phyloP scores from a whole-genome alignment of 2,888 invertebrate species.

The Amaurobius ferox region DNA sequence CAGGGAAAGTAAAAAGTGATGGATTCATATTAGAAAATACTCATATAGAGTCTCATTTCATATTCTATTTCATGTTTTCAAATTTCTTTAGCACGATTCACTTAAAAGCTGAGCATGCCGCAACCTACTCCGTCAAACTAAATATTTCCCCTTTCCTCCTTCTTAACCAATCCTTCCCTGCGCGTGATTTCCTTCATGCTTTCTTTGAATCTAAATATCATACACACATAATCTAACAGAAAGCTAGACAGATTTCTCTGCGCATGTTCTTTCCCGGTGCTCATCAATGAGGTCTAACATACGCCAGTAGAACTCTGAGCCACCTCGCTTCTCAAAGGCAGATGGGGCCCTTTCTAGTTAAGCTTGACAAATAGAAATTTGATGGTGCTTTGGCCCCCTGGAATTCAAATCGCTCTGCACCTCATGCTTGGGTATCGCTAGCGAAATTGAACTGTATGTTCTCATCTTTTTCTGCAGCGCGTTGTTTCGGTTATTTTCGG shows the following conservation, averaged over 20 bases:
- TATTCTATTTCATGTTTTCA: too few relatives aligned
- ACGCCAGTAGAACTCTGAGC: conserved; percentile 32
- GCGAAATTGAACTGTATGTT: not conserved
- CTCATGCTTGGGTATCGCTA: not conserved
- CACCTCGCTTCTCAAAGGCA: conserved; percentile 28
- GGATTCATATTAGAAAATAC: too few relatives aligned
- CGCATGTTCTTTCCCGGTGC: not conserved
- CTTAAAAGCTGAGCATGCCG: not conserved
- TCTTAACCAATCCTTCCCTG: not conserved
- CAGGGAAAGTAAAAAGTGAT: too few relatives aligned
- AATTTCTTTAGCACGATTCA: too few relatives aligned
- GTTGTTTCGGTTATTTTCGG: not conserved
- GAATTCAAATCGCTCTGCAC: conserved; percentile 61
- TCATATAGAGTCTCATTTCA: too few relatives aligned
- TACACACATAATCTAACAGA: not conserved
- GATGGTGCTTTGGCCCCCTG: conserved; percentile 61
- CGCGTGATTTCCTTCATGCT: not conserved
- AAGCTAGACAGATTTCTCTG: conserved; percentile 2
- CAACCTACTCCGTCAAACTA: not conserved
- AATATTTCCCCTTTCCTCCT: not conserved
- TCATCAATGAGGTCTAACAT: conserved; percentile 15
- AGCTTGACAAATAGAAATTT: conserved; percentile 71
- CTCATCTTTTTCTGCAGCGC: not conserved
- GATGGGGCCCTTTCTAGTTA: conserved; percentile 58
- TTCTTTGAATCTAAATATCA: conserved; percentile 1